A percentile compares a stretch with the other conserved stretches of the same genome.
Conservation (phyloP, 2,888 invertebrate genomes). For the Scaptomyza flava region DNA sequence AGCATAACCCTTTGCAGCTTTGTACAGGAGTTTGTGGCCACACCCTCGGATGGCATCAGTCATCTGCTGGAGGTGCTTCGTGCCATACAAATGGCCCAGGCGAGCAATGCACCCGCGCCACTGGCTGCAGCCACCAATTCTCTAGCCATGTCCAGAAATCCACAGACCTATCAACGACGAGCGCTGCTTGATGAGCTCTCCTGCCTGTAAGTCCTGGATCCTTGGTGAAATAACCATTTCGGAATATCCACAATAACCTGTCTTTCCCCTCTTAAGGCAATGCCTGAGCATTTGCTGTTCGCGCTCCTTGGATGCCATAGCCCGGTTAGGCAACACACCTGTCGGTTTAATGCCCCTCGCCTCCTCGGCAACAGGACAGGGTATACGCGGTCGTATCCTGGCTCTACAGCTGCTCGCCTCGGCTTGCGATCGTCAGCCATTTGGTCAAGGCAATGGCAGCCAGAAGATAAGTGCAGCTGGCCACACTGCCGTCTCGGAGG, state of each 20-base stretch:
- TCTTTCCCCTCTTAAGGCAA: conserved; percentile 85
- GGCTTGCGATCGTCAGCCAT: conserved; percentile 88
- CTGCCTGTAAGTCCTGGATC: conserved; percentile 87
- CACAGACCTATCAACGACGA: conserved; percentile 89
- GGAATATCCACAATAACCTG: not conserved
- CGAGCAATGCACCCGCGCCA: conserved; percentile 85
- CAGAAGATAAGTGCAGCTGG: conserved; percentile 87
- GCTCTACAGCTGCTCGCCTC: conserved; percentile 95
- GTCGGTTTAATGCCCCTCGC: conserved; percentile 93
- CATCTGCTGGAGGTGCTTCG: conserved; percentile 93
- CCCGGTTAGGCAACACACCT: conserved; percentile 90
- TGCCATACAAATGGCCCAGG: conserved; percentile 93
- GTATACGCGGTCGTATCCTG: conserved; percentile 92
- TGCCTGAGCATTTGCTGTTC: conserved; percentile 93
- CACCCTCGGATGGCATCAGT: conserved; percentile 94
- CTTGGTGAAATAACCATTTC: not conserved
- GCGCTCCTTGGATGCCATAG: conserved; percentile 91
- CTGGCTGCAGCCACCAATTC: conserved; percentile 64
- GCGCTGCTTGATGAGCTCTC: conserved; percentile 94
- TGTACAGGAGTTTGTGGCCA: conserved; percentile 95
- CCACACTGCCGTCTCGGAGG: conserved; percentile 94
- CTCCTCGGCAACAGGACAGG: conserved; percentile 94
- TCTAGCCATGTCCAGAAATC: conserved; percentile 85
- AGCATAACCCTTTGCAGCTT: conserved; percentile 87
- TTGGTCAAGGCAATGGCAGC: conserved; percentile 82